phyloP scores from a whole-genome alignment of 2,888 invertebrate genomes.

The Conops quadrifasciatus region DNA sequence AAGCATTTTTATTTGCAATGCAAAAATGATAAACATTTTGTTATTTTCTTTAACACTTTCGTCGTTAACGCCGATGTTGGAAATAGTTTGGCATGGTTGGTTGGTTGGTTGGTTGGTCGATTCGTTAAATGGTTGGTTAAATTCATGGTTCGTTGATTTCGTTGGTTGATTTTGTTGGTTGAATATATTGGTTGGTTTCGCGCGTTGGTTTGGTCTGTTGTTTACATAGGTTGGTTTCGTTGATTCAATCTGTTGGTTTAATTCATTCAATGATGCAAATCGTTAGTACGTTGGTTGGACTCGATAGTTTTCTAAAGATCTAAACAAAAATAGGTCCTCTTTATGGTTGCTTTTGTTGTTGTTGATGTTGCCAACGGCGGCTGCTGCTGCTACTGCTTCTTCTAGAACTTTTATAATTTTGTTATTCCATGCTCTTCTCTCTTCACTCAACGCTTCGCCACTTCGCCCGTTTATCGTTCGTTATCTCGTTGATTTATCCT shows the following conservation, averaged over 20 bases:
- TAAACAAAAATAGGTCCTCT: no score
- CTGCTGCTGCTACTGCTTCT: constrained; percentile 12
- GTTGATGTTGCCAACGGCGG: constrained; percentile 9
- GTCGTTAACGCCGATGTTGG: constrained; percentile 17
- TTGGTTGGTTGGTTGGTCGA: not conserved
- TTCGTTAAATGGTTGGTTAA: not conserved
- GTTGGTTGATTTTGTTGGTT: no score
- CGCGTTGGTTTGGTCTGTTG: not conserved
- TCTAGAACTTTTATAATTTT: not conserved
- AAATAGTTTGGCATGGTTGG: not conserved
- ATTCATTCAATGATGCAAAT: no score
- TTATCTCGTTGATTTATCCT: constrained; percentile 50
- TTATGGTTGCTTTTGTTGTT: not conserved
- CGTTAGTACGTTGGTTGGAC: no score
- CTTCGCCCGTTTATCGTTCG: constrained; percentile 40
- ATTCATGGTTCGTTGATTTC: no score
- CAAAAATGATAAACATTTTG: constrained; percentile 33
- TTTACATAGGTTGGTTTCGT: no score
- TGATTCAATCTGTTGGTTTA: no score
- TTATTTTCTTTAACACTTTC: constrained; percentile 42
- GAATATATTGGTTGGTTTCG: no score
- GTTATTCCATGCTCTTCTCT: not conserved
- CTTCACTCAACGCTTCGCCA: constrained; percentile 1
- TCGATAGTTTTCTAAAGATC: no score
- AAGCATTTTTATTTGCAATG: constrained; percentile 30